These are phyloP conservation scores for Chrysolina americana DNA, from an alignment of 2,888 invertebrate genomes.

Conservation along the genomic window DNA sequence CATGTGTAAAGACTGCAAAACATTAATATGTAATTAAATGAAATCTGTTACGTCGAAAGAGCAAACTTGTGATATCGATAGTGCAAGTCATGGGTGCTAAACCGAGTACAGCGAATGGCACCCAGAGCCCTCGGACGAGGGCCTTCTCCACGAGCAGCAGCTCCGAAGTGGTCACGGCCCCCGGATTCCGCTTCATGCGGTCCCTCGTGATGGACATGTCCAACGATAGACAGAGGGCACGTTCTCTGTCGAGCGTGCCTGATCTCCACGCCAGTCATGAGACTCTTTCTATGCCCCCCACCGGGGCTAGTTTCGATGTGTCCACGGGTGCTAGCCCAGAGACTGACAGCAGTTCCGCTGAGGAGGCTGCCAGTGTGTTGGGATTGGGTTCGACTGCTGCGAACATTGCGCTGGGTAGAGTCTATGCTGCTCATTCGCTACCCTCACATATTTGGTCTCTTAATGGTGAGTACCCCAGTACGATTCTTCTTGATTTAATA, in stretches of 20 bases:
- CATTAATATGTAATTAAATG: conserved; percentile 53
- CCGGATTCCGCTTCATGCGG: conserved; percentile 61
- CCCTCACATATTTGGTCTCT: conserved; percentile 94
- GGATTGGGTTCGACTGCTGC: conserved; percentile 65
- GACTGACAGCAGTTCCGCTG: conserved; percentile 79
- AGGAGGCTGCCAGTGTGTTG: conserved; percentile 72
- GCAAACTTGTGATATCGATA: conserved; percentile 33
- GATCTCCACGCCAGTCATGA: conserved; percentile 73
- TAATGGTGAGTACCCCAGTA: conserved; percentile 78
- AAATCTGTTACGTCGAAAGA: conserved; percentile 31
- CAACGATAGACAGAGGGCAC: conserved; percentile 85
- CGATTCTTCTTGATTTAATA: no score
- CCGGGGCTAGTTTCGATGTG: conserved; percentile 75
- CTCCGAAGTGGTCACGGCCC: conserved; percentile 61
- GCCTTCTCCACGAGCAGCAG: conserved; percentile 81
- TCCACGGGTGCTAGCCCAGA: conserved; percentile 78
- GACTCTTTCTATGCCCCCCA: conserved; percentile 72
- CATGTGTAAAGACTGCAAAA: conserved; percentile 52
- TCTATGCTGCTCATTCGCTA: conserved; percentile 90
- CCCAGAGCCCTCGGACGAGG: conserved; percentile 81
- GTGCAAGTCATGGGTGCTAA: conserved; percentile 82
- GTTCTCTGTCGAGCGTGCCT: conserved; percentile 76
- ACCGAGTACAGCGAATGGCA: conserved; percentile 84
- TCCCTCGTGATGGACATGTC: conserved; percentile 78
- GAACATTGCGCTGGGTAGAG: conserved; percentile 79